Evolutionary conservation across 2,888 invertebrate species (phyloP), one percentile per base, ranked within the genome.

Genomic region (Pocota personata): DNA sequence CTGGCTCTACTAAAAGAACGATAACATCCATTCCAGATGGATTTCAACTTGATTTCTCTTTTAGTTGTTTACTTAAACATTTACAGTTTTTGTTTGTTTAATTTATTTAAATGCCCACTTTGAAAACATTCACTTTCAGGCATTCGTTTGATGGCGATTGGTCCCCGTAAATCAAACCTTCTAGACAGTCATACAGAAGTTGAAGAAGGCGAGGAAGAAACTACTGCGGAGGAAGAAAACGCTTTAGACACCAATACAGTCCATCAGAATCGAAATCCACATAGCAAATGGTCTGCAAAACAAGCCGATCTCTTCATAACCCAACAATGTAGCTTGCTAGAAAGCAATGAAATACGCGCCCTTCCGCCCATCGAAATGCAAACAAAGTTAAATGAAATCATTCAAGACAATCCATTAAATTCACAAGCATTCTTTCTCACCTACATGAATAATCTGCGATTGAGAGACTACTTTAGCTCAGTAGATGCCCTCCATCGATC

Each of bases 301-400:
- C 98, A 98, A 93, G 97, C 98, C 0, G 98, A 98, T 91, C 93
- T 97, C 60, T 97, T 98, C 90, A 96, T 98, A 73, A 96, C 97
- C 0, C 96, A 97, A 89, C 98, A 98, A 92, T 97, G 97, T 8
- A 95, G 95, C 87, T 93, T 97, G 67, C 91, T 98, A 69, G 96
- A 96, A 90, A 96, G 95, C 52, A 96, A 97, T 91, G 97, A 97
- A 90, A 94, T 94, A 64, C 95, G 95, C 89, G 97, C 98, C 0
- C 91, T 97, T 88, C 93, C 95, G 2, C 96, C 98, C 0, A 94
- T 94, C 80, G 95, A 96, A 88, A 92, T 98, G 80, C 97, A 98
- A 90, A 94, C 94, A 2, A 91, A 90, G 79, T 88, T 93, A 1
- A 91, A 91, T 66, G 92, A 92, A 87, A 93, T 93, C 19, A 90